Evolutionary conservation across 2,113 vertebrate species (phyloP), one percentile per base, ranked within the genome.

Genomic region (Lophius piscatorius): DNA sequence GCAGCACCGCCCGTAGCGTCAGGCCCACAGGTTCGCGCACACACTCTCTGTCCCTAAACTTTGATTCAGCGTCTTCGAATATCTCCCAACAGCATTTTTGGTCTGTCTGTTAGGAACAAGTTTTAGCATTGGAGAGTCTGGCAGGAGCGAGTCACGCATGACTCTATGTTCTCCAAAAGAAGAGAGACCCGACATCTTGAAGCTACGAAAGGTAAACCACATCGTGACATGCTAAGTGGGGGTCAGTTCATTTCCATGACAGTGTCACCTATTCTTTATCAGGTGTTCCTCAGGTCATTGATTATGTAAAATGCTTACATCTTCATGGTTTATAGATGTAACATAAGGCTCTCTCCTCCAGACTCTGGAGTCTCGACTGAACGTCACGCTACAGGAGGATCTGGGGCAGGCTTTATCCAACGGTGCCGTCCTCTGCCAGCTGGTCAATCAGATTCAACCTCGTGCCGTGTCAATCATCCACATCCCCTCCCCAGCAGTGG

Each of bases 401-500:
- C 82, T 96, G 23, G 88, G 90, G 0, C 94, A 94, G 46, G 91
- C 91, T 4, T 74, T 96, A 28, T 88, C 91, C 63, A 93, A 92
- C 0, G 95, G 95, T 31, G 93, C 93, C 6, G 18, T 93, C 54
- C 93, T 96, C 26, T 96, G 95, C 70, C 94, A 96, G 80, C 87
- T 96, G 80, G 93, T 87, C 58, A 96, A 96, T 67, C 92, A 94
- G 21, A 81, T 96, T 2, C 85, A 91, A 6, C 92, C 93, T 0
- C 93, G 94, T 20, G 83, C 91, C 0, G 93, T 96, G 50, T 90
- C 93, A 44, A 93, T 93, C 84, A 95, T 96, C 70, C 93, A 96
- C 21, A 87, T 95, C 47, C 94, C 95, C 24, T 96, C 94, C 0
- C 95, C 94, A 4, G 95, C 95, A 9, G 95, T 95, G 93, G 95